Percentiles rank a stretch among this genome's conserved stretches.
Evolutionary conservation across 2,888 invertebrate species (phyloP).

Genomic region (Bombylius major): DNA sequence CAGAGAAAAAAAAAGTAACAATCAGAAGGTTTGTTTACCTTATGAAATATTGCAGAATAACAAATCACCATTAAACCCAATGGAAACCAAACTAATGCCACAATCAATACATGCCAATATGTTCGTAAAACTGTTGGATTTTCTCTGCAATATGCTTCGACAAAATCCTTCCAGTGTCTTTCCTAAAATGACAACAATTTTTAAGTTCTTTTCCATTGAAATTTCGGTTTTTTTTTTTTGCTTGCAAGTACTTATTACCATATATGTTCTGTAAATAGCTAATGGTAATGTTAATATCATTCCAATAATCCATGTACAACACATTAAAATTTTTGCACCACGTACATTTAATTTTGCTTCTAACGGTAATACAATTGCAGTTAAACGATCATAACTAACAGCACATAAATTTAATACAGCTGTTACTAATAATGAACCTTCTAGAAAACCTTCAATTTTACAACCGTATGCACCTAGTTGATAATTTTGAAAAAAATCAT

Average conservation of each 20-base stretch:
- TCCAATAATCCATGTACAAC: constrained; percentile 54
- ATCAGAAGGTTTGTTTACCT: constrained; percentile 33
- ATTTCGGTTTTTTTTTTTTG: too few relatives aligned
- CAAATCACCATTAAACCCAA: constrained; percentile 59
- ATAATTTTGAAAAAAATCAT: constrained; percentile 68
- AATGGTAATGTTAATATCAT: constrained; percentile 51
- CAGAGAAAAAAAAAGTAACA: too few relatives aligned
- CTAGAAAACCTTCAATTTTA: constrained; percentile 61
- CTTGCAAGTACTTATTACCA: constrained; percentile 38
- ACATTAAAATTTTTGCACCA: constrained; percentile 51
- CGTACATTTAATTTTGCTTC: constrained; percentile 54
- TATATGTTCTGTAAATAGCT: constrained; percentile 48
- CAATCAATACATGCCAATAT: constrained; percentile 68
- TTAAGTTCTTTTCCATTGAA: too few relatives aligned
- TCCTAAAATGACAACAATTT: constrained; percentile 36
- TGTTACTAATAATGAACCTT: constrained; percentile 60
- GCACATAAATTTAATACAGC: constrained; percentile 64
- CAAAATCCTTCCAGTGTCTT: constrained; percentile 60
- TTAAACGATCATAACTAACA: constrained; percentile 71
- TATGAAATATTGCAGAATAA: constrained; percentile 57
- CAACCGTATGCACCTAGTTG: constrained; percentile 61
- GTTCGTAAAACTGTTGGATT: constrained; percentile 47
- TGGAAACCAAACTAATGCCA: constrained; percentile 67
- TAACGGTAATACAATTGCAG: constrained; percentile 61
- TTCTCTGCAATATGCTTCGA: constrained; percentile 66